phyloP scores from a whole-genome alignment of 2,113 vertebrate species.

The Cryptotis parvus region DNA sequence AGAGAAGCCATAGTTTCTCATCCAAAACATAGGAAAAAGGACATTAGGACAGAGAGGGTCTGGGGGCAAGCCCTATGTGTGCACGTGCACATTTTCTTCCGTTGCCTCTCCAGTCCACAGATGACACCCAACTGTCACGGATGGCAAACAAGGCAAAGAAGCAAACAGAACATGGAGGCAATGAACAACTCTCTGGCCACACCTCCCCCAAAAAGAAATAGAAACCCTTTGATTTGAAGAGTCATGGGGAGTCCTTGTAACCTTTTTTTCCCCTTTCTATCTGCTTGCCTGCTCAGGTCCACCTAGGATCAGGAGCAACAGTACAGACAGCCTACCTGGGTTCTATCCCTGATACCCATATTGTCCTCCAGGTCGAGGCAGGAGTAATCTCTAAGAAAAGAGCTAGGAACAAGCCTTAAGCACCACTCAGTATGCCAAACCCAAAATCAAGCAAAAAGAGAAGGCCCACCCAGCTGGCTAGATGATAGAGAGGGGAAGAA shows the following conservation, averaged over 20 bases:
- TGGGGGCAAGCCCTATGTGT: fast-evolving
- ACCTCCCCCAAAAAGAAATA: no score
- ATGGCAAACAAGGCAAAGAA: neutral
- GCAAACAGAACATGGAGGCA: no score
- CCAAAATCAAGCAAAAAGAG: no score
- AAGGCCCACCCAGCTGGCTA: no score
- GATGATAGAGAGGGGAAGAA: neutral
- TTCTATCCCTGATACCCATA: no score
- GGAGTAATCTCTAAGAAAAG: no score
- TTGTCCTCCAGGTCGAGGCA: no score
- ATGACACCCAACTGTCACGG: neutral
- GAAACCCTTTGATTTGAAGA: neutral
- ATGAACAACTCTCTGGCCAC: neutral
- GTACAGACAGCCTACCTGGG: no score
- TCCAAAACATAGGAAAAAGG: neutral
- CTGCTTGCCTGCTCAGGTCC: neutral
- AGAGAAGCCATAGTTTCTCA: neutral
- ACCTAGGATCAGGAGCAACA: neutral
- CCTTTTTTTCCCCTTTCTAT: neutral
- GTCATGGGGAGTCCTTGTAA: no score
- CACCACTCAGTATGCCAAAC: no score
- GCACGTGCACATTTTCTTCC: neutral
- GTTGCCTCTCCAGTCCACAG: neutral
- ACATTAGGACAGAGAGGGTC: neutral
- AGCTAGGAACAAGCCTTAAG: no score